phyloP scores from a whole-genome alignment of 2,113 vertebrate genomes.

The Tauraco erythrolophus region DNA sequence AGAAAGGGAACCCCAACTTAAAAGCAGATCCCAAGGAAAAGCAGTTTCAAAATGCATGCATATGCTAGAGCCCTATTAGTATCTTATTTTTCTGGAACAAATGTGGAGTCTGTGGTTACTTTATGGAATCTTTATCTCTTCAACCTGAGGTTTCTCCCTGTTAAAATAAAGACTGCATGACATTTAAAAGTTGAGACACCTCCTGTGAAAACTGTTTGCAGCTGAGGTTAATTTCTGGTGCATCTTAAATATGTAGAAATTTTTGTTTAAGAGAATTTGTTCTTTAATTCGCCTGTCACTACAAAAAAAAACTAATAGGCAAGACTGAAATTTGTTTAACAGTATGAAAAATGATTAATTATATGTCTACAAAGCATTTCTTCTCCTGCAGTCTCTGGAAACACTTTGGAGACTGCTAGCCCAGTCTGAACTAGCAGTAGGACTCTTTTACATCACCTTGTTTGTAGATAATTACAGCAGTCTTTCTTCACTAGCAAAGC shows the following conservation, averaged over 20 bases:
- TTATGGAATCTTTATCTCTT: not conserved
- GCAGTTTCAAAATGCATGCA: not conserved
- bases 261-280: not conserved
- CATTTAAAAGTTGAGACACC: not conserved
- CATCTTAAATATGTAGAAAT: not conserved
- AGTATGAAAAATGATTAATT: not conserved
- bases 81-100: not conserved
- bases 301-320: not conserved
- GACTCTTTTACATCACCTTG: not conserved
- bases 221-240: not conserved
- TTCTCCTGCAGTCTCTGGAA: not conserved
- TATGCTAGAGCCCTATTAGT: not conserved
- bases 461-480: not conserved
- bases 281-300: not conserved
- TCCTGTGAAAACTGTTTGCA: not conserved
- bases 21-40: not conserved
- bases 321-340: not conserved
- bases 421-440: not conserved
- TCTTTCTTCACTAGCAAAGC: not conserved
- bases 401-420: not conserved
- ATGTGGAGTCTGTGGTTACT: rapidly evolving
- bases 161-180: not conserved
- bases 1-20: not conserved
- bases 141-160: not conserved
- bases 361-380: not conserved